Conservation (phyloP, 2,113 vertebrate species). For the Cygnus buccinator region DNA sequence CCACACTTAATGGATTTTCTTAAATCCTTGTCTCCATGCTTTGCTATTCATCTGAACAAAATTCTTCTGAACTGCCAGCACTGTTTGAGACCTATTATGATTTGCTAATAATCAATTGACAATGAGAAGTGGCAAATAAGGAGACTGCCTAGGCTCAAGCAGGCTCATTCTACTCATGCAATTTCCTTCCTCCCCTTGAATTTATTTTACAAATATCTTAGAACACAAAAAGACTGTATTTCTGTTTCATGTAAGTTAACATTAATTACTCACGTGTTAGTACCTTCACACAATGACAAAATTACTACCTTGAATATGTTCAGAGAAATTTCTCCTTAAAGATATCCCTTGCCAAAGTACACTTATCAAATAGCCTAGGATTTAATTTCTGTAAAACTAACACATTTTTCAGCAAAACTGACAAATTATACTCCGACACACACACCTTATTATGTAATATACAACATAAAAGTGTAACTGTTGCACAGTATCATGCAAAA, state of each 20-base stretch:
- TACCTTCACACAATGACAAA: neutral
- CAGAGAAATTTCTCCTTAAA: neutral
- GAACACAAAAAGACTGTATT: neutral
- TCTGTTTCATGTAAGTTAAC: neutral
- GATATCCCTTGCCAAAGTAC: rapidly evolving
- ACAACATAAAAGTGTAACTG: neutral
- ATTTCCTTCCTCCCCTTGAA: neutral
- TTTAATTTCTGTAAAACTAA: neutral
- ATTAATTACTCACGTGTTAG: neutral
- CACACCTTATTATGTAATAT: neutral
- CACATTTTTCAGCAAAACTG: neutral
- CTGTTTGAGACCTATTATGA: neutral
- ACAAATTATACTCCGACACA: neutral
- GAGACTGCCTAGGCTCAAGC: neutral
- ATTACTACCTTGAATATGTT: neutral
- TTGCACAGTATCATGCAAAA: neutral
- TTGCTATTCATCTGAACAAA: neutral
- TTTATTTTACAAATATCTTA: neutral
- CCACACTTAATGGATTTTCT: neutral
- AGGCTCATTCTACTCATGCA: neutral
- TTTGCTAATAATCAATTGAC: neutral
- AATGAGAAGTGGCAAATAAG: neutral
- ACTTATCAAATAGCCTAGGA: neutral
- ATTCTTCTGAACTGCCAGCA: neutral
- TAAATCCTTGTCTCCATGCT: neutral